phyloP scores from a whole-genome alignment of 2,113 vertebrate genomes.

The Vidua macroura region DNA sequence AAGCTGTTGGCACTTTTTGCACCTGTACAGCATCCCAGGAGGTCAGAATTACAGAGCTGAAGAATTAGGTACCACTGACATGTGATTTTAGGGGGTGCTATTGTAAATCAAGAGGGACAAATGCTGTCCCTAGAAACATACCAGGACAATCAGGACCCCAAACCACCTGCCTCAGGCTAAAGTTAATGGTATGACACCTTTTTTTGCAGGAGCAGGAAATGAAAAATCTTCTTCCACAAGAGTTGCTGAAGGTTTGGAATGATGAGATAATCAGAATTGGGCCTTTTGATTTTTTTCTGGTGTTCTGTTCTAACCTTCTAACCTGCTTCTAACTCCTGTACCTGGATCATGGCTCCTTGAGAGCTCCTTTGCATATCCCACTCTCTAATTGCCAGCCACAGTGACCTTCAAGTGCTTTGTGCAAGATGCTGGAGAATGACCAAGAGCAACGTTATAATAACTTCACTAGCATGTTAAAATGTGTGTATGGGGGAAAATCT shows the following conservation, averaged over 20 bases:
- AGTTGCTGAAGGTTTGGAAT: neutral
- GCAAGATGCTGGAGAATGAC: slow-evolving; percentile 2
- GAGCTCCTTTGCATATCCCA: neutral
- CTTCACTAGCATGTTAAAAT: neutral
- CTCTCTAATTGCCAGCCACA: neutral
- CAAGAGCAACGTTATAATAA: neutral
- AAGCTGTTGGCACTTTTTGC: neutral
- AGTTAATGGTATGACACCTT: neutral
- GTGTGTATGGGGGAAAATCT: neutral
- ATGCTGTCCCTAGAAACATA: neutral
- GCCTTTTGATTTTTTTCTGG: neutral
- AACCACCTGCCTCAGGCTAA: neutral
- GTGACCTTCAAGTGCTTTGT: neutral
- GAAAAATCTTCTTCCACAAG: neutral
- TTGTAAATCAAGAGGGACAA: neutral
- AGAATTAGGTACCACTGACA: neutral
- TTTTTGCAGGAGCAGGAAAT: neutral
- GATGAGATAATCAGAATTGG: neutral
- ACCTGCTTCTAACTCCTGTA: neutral
- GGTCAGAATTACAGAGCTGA: neutral
- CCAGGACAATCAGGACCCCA: neutral
- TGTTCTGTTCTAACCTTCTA: neutral
- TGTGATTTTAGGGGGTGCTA: neutral
- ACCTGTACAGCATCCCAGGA: neutral
- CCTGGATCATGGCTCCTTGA: fast-evolving